Evolutionary conservation across 2,797 vertebrate species (phyloP).

Genomic region (Crenichthys baileyi): DNA sequence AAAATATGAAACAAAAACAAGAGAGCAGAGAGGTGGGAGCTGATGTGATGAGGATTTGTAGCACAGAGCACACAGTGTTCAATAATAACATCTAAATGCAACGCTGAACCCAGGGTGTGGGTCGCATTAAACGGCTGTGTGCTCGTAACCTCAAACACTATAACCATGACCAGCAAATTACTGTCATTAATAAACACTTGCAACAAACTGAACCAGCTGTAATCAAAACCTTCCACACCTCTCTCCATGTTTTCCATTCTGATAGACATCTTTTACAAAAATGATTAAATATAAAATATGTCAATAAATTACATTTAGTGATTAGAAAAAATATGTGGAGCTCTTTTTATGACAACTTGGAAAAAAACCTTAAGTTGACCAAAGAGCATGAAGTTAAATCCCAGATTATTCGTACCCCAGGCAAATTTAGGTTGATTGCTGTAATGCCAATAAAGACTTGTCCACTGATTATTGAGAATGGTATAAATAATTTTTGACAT

Average conservation of each 20-base stretch:
- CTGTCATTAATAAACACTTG: slow-evolving; percentile 51
- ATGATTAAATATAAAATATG: background rate
- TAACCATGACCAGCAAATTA: slow-evolving; percentile 47
- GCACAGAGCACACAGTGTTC: slow-evolving; percentile 46
- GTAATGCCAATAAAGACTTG: background rate
- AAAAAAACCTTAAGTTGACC: background rate
- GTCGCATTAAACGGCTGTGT: slow-evolving; percentile 24
- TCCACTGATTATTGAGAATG: background rate
- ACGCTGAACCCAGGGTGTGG: slow-evolving; percentile 17
- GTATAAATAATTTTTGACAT: too few species aligned
- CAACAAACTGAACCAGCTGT: slow-evolving; percentile 13
- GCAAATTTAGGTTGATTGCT: background rate
- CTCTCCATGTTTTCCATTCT: background rate
- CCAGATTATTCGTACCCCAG: background rate
- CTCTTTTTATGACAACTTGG: background rate
- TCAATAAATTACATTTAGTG: background rate
- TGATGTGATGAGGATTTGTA: slow-evolving; percentile 44
- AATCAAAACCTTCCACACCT: slow-evolving; percentile 7
- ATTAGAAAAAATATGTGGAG: background rate
- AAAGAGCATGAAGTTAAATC: background rate
- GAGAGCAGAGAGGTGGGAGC: slow-evolving; percentile 2
- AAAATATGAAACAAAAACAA: background rate
- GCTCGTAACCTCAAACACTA: slow-evolving; percentile 31
- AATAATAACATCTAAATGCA: slow-evolving; percentile 42
- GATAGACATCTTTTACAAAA: too few species aligned